Base-by-base conservation (phyloP, 2,888 invertebrate genomes). In the Drosophila greeni region DNA sequence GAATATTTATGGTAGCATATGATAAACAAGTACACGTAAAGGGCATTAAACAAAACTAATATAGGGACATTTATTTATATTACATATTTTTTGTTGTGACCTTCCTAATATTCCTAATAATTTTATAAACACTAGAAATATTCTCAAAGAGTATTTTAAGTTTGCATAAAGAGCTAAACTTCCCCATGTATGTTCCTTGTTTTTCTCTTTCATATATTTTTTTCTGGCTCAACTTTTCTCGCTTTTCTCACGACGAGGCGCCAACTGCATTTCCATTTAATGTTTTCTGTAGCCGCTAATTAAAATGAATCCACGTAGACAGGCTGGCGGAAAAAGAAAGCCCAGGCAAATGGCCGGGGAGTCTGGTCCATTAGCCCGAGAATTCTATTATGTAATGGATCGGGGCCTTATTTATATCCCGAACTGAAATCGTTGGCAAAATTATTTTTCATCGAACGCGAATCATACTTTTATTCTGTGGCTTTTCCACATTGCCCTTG, bases 241-340 rank as follows among this genome's bases (percentile, higher is more conserved):
- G 77, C n/a, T 55, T 75, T 83, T 66, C 66, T 42, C 31, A 36
- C 65, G 64, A 34, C 56, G 43, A 61, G 61, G 53, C 70, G 39
- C 70, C 51, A 60, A 62, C 49, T 78, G 74, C 71, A 79, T 75
- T 79, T 76, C 66, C 66, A 67, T 68, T 66, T 47, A 59, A 66
- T 66, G 67, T 67, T 36, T 52, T 47, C 34, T 52, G 65, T 36
- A 34, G 64, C 48, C 55, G 70, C 72, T 84, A 82, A 79, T 79
- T 79, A 74, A 82, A 79, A 82, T 72, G 66, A 79, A 79, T 79
- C 72, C 81, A 51, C 51, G 67, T 33, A 56, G 39, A 42, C 61
- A 53, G 47, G 45, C 31, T n/a, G 49, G 36, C 55, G 36, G 55
- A 54, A 56, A 29, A 26, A 29, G 18, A 68, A 59, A 58, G 26